Evolutionary conservation across 2,797 vertebrate species (phyloP).

Genomic region (Simalia tracyae): DNA sequence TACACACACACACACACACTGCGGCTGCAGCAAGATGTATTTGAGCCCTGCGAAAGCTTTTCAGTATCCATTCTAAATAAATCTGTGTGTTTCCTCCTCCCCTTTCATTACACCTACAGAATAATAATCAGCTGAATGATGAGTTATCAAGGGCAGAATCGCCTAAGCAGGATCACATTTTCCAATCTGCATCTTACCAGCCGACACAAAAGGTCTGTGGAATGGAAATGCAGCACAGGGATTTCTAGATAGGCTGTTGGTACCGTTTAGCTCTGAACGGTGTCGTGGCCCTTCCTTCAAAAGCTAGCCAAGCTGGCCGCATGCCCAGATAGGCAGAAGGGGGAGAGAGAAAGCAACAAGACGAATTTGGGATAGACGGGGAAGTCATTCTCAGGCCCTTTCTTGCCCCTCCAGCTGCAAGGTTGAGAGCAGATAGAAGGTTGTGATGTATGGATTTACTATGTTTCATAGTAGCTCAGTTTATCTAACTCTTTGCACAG

Average conservation of each 20-base stretch:
- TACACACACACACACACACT: neutral
- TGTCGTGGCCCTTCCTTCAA: neutral
- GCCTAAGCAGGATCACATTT: constrained; percentile 9
- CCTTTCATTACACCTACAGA: neutral
- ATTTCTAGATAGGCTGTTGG: neutral
- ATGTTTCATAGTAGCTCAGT: no score
- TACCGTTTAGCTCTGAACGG: neutral
- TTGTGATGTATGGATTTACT: no score
- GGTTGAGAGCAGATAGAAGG: no score
- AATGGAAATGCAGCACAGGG: neutral
- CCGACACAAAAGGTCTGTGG: constrained; percentile 7
- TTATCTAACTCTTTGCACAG: no score
- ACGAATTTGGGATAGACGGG: neutral
- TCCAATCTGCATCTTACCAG: constrained; percentile 7
- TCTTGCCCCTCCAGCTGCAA: no score
- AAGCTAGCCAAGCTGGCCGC: neutral
- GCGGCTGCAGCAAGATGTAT: neutral
- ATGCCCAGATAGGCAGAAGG: neutral
- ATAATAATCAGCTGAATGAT: constrained; percentile 13
- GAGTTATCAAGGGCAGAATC: constrained; percentile 9
- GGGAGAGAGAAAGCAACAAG: neutral
- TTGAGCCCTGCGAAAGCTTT: neutral
- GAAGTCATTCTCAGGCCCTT: neutral
- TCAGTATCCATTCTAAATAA: neutral
- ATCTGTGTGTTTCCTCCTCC: neutral